phyloP scores from a whole-genome alignment of 2,888 invertebrate species.

The Phyto melanocephala region DNA sequence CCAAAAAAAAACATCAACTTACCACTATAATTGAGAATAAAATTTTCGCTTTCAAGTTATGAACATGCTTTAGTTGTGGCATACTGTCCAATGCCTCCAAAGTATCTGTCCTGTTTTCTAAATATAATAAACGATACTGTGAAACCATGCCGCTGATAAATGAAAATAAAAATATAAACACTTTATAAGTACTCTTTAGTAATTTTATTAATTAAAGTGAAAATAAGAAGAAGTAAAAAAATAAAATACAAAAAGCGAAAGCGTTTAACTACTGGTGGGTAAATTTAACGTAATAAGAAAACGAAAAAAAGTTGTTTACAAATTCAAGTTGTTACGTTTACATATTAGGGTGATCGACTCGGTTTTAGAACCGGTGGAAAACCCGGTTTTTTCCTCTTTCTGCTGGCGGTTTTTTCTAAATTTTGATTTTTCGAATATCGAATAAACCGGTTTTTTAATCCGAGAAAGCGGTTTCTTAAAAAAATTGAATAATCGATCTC shows the following conservation, averaged over 20 bases:
- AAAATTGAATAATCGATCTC: no score
- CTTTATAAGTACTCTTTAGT: not conserved
- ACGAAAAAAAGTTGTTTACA: not conserved
- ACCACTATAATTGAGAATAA: slow-evolving; percentile 97
- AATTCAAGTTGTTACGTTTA: no score
- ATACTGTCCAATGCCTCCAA: slow-evolving; percentile 91
- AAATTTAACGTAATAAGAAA: slow-evolving; percentile 4
- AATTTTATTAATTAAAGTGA: slow-evolving; percentile 29
- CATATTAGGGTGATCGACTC: no score
- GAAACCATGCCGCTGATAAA: slow-evolving; percentile 83
- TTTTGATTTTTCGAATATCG: no score
- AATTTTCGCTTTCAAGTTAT: slow-evolving; percentile 95
- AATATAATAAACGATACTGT: slow-evolving; percentile 91
- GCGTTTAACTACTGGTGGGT: slow-evolving; percentile 16
- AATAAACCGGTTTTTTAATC: no score
- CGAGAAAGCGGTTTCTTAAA: no score
- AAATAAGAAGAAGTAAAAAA: not conserved
- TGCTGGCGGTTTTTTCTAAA: no score
- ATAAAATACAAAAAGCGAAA: slow-evolving; percentile 33
- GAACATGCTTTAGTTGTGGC: slow-evolving; percentile 88
- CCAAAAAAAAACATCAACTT: slow-evolving; percentile 79
- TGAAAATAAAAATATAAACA: slow-evolving; percentile 28
- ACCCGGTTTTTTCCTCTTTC: no score
- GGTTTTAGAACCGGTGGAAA: no score
- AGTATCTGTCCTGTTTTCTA: slow-evolving; percentile 90